Percentiles rank a stretch among this genome's conserved stretches.
Conservation (phyloP, 2,888 invertebrate genomes). For the Luperina nickerlii region DNA sequence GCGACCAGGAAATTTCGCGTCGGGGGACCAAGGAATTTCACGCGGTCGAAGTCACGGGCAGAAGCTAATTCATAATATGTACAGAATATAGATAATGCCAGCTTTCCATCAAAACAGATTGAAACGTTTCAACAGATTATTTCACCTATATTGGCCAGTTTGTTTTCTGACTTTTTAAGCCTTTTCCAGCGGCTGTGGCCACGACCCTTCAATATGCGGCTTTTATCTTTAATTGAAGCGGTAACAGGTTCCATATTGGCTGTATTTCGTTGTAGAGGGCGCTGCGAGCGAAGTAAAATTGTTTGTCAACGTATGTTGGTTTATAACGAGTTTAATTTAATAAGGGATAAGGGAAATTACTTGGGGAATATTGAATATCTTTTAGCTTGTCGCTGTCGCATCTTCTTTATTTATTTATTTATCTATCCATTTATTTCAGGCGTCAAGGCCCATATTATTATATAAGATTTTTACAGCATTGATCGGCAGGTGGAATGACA, state of each 20-base stretch:
- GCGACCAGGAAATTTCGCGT: too few relatives aligned
- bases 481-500: too few relatives aligned
- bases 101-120: conserved; percentile 15
- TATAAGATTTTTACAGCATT: too few relatives aligned
- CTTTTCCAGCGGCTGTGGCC: conserved; percentile 13
- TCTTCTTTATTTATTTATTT: too few relatives aligned
- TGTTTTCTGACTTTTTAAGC: conserved; percentile 29
- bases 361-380: neutral
- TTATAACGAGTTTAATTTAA: conserved; percentile 22
- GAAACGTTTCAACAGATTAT: neutral
- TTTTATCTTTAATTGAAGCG: conserved; percentile 59
- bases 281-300: conserved; percentile 21
- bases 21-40: too few relatives aligned
- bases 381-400: neutral
- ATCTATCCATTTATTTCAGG: too few relatives aligned
- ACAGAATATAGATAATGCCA: neutral
- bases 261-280: conserved; percentile 3
- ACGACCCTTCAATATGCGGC: conserved; percentile 32
- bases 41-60: too few relatives aligned
- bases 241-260: conserved; percentile 36
- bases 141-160: conserved; percentile 22
- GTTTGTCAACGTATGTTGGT: conserved; percentile 8
- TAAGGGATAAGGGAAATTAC: neutral
- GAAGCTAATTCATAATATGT: too few relatives aligned
- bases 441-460: too few relatives aligned